These are phyloP conservation scores for Leucania comma DNA, from an alignment of 2,888 invertebrate species.

Conservation along the genomic window DNA sequence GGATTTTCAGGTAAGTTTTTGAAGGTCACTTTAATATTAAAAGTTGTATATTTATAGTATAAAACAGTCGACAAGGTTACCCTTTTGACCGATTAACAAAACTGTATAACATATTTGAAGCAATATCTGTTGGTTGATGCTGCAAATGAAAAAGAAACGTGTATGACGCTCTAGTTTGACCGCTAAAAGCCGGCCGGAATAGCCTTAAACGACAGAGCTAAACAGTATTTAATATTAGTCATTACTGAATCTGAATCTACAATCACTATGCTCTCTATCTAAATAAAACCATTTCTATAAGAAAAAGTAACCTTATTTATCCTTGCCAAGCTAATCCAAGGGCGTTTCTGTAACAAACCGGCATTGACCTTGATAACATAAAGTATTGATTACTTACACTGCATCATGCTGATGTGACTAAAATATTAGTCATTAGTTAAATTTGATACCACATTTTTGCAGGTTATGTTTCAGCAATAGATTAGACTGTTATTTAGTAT, in stretches of 20 bases:
- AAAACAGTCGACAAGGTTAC: neutral
- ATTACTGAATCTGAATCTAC: neutral
- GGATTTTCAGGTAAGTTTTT: conserved; percentile 94
- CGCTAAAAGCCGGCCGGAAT: conserved; percentile 27
- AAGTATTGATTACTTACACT: conserved; percentile 13
- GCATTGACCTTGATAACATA: conserved; percentile 1
- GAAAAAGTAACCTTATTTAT: neutral
- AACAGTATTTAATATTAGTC: neutral
- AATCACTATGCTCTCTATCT: neutral
- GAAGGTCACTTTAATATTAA: conserved; percentile 49
- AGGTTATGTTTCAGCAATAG: conserved; percentile 30
- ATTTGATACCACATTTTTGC: conserved; percentile 22
- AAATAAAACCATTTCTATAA: neutral
- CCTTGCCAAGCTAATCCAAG: conserved; percentile 14
- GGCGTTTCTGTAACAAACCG: conserved; percentile 27
- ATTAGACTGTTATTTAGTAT: conserved; percentile 8
- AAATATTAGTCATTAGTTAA: conserved; percentile 19
- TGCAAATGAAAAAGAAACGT: neutral
- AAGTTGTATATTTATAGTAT: neutral
- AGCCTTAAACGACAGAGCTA: neutral
- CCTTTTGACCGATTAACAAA: neutral
- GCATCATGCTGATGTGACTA: neutral
- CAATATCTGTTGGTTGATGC: too few species aligned
- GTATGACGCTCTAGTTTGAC: neutral
- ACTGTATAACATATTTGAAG: neutral